These are phyloP conservation scores for Linnaemya vulpina DNA, from an alignment of 2,888 invertebrate genomes.

Conservation along the genomic window DNA sequence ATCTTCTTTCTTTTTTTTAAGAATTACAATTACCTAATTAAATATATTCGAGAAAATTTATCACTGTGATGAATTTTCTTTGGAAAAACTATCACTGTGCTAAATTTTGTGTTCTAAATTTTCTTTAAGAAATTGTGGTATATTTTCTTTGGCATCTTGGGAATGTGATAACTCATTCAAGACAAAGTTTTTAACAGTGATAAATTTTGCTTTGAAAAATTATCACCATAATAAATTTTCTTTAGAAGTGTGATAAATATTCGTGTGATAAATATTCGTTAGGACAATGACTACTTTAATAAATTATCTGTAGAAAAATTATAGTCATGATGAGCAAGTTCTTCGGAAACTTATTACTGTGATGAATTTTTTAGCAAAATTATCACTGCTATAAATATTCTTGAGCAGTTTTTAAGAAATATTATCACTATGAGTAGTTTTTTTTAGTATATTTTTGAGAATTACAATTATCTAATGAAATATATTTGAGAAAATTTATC, in stretches of 20 bases:
- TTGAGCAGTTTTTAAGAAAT: not conserved
- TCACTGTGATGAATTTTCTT: not conserved
- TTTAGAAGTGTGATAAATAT: not conserved
- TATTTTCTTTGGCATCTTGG: no score
- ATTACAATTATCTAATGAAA: no score
- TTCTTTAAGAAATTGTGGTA: no score
- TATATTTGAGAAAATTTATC: not conserved
- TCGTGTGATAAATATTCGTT: no score
- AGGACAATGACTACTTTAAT: no score
- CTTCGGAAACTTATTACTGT: no score
- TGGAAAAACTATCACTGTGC: not conserved
- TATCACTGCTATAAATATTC: constrained; percentile 1
- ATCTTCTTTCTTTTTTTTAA: no score
- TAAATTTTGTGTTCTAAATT: no score
- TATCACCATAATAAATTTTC: not conserved
- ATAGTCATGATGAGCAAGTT: no score
- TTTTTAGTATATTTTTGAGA: not conserved
- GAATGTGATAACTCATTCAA: not conserved
- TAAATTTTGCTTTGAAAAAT: not conserved
- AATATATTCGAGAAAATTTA: not conserved
- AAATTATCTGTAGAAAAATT: not conserved
- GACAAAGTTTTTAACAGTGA: not conserved
- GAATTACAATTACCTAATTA: not conserved
- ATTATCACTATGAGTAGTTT: not conserved
- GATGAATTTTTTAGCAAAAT: not conserved